phyloP scores from a whole-genome alignment of 2,797 vertebrate genomes.

The Yasuhikotakia modesta region DNA sequence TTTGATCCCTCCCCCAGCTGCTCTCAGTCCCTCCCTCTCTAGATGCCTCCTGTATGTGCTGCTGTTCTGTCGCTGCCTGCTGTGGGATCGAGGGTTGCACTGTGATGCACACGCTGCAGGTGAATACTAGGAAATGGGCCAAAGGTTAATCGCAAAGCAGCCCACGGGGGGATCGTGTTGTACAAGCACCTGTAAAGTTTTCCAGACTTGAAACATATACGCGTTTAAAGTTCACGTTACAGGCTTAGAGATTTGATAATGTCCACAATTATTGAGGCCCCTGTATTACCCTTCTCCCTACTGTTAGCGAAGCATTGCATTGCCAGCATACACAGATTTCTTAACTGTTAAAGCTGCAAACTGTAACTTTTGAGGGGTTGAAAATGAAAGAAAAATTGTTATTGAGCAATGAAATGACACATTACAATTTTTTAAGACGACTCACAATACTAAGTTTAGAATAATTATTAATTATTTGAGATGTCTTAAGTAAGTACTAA shows the following conservation, averaged over 20 bases:
- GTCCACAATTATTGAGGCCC: conserved; percentile 25
- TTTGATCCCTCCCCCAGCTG: conserved; percentile 56
- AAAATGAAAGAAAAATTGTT: no score
- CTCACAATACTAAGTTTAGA: no score
- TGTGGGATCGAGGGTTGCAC: conserved; percentile 39
- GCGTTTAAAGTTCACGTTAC: conserved; percentile 4
- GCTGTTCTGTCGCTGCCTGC: conserved; percentile 59
- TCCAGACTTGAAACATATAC: not conserved
- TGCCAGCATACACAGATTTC: not conserved
- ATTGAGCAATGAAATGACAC: no score
- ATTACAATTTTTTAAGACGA: no score
- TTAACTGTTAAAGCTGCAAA: not conserved
- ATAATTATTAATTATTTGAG: no score
- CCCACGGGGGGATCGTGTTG: conserved; percentile 47
- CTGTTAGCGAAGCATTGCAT: not conserved
- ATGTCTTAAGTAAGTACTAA: no score
- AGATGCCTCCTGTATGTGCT: conserved; percentile 46
- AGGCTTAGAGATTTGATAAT: conserved; percentile 24
- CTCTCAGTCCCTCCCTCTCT: conserved; percentile 37
- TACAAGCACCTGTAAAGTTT: conserved; percentile 21
- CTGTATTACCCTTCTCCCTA: conserved; percentile 13
- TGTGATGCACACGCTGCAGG: conserved; percentile 59
- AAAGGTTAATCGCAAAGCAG: conserved; percentile 54
- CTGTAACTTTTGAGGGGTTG: no score
- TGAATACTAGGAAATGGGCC: conserved; percentile 65